Base-by-base conservation (phyloP, 2,888 invertebrate genomes). In the Machimus rusticus region DNA sequence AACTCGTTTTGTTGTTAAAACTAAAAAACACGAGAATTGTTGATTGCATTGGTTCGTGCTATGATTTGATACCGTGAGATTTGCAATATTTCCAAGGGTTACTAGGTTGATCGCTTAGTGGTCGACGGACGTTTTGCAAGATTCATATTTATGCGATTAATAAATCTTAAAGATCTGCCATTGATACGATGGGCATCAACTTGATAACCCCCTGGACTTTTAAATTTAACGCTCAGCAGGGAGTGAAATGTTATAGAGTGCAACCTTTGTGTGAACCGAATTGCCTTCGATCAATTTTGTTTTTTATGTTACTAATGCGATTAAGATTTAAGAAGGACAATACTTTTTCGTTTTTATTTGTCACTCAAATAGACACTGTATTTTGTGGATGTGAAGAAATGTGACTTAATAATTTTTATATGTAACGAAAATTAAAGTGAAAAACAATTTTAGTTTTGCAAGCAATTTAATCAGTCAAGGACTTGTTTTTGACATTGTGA, bases 11-110 rank as follows among this genome's bases (percentile, higher is more conserved):
- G 82, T 82, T 82, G 39, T 37, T 57, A 46, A 66, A 8, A 57
- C 37, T 23, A 34, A 46, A 78, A 16, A 78, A 4, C 12, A 4
- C n/a, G 8, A 78, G 39, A 43, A 31, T 34, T 82, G 66, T 82
- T 82, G 82, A 82, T 82, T 82, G 55, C 82, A 79, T 79, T 79
- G 79, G 31, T 51, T 79, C 51, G 79, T 79, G 51, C 51, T 46
- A 79, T 39, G 79, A 79, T 46, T 79, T 79, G 51, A 79, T 55
- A 79, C 39, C 79, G 79, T 51, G 79, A 79, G 28, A 51, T 79
- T 79, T 79, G 51, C 51, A 79, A 79, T 79, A 28, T 79, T 79
- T 51, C 51, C 79, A 79, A 79, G 51, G 79, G 79, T 79, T 79
- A 51, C 46, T 79, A 79, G 46, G 51, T 51, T 51, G 79, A 66